Base-by-base conservation (phyloP, 1,140 invertebrate genomes). In the Zaprionus vittiger region DNA sequence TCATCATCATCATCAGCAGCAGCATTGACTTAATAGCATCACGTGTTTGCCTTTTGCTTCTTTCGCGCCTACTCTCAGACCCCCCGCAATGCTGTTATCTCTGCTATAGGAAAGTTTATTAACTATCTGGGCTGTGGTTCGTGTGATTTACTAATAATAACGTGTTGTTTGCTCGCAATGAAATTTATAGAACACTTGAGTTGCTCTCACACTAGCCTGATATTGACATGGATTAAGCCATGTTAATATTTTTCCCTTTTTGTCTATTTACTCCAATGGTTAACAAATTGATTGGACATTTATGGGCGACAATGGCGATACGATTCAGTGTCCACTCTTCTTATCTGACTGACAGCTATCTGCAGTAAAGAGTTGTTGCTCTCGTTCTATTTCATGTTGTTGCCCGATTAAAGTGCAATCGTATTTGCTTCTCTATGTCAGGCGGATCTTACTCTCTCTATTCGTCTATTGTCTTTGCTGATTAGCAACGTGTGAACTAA, bases 191-290 rank as follows among this genome's bases (percentile, higher is more conserved):
- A 37, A 64, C 61, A 37, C 26, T 41, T 34, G 14, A 31, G 12
- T 31, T 37, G 62, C 44, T 22, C 59, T 22, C 55, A 38, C 52
- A 66, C 20, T 26, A 31, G 37, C 38, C 65, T 63, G 15, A 64
- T 59, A 63, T 24, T 67, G 71, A 77, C 75, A 73, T 68, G 75
- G 74, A 77, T 73, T 77, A 68, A 44, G 28, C 52, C n/a, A 15
- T 55, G 44, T 77, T 65, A 20, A 41, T 52, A 52, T 72, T 70
- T 9, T 47, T 20, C 17, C 7, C 3, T 47, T 38, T 38, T 38
- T 38, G 15, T 57, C 31, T 73, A 77, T 61, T 66, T 75, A 57
- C 56, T 38, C 44, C 26, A 65, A 55, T 68, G 57, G 47, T 38
- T 56, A 38, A 69, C 57, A 74, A 69, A 74, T 74, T 69, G 66